Conservation (phyloP, 2,113 vertebrate species). For the human region DNA sequence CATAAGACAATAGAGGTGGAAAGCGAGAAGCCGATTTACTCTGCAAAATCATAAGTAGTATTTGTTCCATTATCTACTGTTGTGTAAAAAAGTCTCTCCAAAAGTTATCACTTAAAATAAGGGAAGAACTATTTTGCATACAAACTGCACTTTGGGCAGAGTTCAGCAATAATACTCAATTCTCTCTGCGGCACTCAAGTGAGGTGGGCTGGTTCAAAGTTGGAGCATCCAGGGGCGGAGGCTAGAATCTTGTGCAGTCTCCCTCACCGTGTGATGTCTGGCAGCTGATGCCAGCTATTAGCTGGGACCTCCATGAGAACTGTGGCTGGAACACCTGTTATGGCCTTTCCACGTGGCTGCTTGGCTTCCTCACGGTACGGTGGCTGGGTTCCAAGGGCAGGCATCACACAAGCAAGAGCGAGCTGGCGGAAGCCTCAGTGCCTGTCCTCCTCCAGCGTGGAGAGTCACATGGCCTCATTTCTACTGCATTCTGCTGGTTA, state of each 20-base stretch:
- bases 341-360: background rate
- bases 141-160: background rate
- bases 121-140: background rate
- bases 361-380: background rate
- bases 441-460: background rate
- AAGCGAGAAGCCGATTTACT: background rate
- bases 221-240: background rate
- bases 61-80: background rate
- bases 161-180: background rate
- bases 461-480: background rate
- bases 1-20: background rate
- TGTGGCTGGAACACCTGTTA: background rate
- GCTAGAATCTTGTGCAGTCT: background rate
- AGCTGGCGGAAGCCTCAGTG: background rate
- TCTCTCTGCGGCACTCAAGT: background rate
- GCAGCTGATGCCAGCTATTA: background rate
- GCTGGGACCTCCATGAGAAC: background rate
- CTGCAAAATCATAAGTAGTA: background rate
- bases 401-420: background rate
- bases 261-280: background rate
- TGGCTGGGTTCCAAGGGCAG: background rate
- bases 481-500: background rate
- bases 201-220: background rate
- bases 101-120: background rate
- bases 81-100: background rate